Conservation (phyloP, 64 coral and sea anemone species). For the Actinia equina region DNA sequence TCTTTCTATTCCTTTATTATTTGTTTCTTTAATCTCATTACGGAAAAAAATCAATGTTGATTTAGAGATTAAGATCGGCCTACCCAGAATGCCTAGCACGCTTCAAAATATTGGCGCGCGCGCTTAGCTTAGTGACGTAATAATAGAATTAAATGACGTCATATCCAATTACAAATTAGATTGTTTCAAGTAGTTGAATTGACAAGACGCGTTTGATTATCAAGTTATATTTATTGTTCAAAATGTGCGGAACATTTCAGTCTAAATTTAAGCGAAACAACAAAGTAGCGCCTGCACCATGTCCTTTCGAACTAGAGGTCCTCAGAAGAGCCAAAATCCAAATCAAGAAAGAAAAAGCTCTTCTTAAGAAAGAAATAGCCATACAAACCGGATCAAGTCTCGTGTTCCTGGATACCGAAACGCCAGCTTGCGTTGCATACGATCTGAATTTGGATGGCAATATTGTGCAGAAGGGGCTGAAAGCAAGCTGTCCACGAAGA, state of each 20-base stretch:
- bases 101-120: background rate
- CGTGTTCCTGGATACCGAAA: background rate
- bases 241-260: background rate
- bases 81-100: background rate
- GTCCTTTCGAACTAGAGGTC: no score
- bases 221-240: background rate
- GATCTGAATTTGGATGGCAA: no score
- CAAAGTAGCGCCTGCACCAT: no score
- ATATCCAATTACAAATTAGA: background rate
- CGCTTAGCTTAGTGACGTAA: background rate
- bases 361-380: no score
- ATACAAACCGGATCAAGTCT: background rate
- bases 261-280: background rate
- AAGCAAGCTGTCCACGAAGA: background rate
- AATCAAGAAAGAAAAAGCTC: no score
- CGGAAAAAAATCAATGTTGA: no score
- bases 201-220: background rate
- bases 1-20: no score
- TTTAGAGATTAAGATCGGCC: no score
- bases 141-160: background rate
- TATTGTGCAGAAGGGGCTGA: no score
- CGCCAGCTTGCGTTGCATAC: no score
- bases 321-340: no score
- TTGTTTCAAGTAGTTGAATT: background rate
- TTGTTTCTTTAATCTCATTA: no score